Evolutionary conservation across 2,797 vertebrate species (phyloP).

Genomic region (Danio jaintianensis): DNA sequence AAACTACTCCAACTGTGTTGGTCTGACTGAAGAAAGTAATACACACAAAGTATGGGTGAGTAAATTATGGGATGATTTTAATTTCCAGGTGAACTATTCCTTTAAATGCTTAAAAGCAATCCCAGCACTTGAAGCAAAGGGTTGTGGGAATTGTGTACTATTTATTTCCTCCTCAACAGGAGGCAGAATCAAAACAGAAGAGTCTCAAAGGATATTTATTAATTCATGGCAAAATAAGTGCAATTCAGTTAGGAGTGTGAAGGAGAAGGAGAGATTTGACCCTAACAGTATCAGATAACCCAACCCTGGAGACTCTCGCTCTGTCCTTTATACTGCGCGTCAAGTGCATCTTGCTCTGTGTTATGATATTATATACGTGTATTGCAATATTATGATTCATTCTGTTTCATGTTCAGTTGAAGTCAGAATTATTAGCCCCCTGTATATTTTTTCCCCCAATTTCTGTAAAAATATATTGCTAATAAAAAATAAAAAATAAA

Average conservation of each 20-base stretch:
- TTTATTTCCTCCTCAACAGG: constrained; percentile 11
- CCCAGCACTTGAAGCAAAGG: neutral
- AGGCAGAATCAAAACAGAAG: constrained; percentile 29
- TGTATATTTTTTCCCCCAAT: too few species aligned
- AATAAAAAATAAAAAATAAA: too few species aligned
- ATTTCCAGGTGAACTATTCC: too few species aligned
- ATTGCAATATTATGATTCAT: neutral
- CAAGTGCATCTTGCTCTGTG: neutral
- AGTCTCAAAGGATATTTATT: constrained; percentile 34
- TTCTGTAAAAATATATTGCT: too few species aligned
- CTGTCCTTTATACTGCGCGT: neutral
- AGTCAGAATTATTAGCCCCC: too few species aligned
- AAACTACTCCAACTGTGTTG: too few species aligned
- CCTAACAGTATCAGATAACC: neutral
- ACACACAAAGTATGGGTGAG: too few species aligned
- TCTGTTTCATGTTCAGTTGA: too few species aligned
- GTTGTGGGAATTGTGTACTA: constrained; percentile 14
- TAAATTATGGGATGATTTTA: too few species aligned
- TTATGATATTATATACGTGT: constrained; percentile 10
- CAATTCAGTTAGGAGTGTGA: neutral
- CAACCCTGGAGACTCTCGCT: neutral
- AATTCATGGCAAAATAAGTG: constrained; percentile 39
- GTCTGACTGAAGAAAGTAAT: too few species aligned
- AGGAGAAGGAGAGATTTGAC: neutral
- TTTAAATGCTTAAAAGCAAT: neutral